Percentiles rank a stretch among this genome's conserved stretches.
Conservation (phyloP, 2,888 invertebrate species). For the Merodon equestris region DNA sequence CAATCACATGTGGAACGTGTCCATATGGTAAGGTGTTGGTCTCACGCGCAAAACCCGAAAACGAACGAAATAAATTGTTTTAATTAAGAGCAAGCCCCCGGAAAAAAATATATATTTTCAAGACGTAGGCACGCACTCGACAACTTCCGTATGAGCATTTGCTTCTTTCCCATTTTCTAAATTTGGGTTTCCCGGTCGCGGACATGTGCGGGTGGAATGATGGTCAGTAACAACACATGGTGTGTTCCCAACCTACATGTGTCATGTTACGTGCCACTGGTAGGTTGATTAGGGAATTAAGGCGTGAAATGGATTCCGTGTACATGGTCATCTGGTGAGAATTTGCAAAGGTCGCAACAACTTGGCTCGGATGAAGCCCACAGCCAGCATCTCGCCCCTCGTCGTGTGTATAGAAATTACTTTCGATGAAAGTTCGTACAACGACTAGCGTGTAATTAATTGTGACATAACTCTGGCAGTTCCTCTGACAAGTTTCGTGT, state of each 20-base stretch:
- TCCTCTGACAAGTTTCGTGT: conserved; percentile 67
- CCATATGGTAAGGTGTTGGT: conserved; percentile 52
- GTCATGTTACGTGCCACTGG: conserved; percentile 2
- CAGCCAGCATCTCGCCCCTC: no score
- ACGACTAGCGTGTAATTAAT: conserved; percentile 61
- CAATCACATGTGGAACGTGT: conserved; percentile 7
- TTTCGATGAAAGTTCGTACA: conserved; percentile 28
- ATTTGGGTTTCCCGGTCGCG: background rate
- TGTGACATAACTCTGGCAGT: conserved; percentile 68
- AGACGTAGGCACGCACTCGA: conserved; percentile 25
- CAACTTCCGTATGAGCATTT: background rate
- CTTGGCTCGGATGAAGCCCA: no score
- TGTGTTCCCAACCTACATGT: conserved; percentile 27
- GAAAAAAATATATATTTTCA: background rate
- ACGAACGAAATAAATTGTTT: conserved; percentile 31
- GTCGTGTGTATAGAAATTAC: no score
- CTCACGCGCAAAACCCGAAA: conserved; percentile 15
- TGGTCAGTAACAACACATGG: conserved; percentile 47
- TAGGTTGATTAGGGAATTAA: conserved; percentile 11
- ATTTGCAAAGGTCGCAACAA: conserved; percentile 9
- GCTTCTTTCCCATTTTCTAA: conserved; percentile 15
- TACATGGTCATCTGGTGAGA: conserved; percentile 30
- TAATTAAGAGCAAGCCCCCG: conserved; percentile 15
- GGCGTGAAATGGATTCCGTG: conserved; percentile 44
- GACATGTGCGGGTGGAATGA: conserved; percentile 41